Evolutionary conservation across 2,888 invertebrate species (phyloP), one percentile per base, ranked within the genome.

Genomic region (Chaetogeoica ovagalla): DNA sequence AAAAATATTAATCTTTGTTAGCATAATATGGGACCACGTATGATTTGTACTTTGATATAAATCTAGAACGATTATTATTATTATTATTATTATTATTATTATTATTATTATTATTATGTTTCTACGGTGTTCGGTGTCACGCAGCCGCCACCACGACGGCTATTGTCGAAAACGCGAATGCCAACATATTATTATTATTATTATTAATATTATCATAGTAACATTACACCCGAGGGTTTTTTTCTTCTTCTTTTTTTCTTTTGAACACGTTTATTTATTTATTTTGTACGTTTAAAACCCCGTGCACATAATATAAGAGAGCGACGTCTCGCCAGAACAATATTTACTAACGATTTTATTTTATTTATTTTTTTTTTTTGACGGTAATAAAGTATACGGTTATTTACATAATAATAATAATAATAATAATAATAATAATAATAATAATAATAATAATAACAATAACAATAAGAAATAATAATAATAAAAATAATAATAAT

Each of bases 1-100:
- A 70, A 62, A 70, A 77, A 63, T 77, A 77, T 70, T 70, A 69
- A 77, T 77, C 77, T 77, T 62, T 70, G 77, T 77, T 77, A 70
- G 77, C 30, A 52, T 37, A 69, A 52, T 37, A 69, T 30, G 4
- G n/a, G 43, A 69, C 17, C 17, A 43, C 13, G 9, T 55, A 66
- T 62, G 77, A 70, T 70, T 70, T 70, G 77, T 77, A 59, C 59
- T 69, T 52, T 52, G 68, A 70, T 77, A 62, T 70, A 70, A 62
- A 70, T 77, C 77, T 70, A 63, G 21, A 70, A 77, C 7, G 77
- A 66, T 70, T 62, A 57, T 62, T 37, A 30, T 30, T 30, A 30
- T 30, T 30, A 30, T 30, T 30, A 30, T 30, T 30, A 4, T 30
- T 77, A 60, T 70, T n/a, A 66, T 70, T 62, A 57, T 62, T 37